Percentiles rank a stretch among this genome's conserved stretches.
Evolutionary conservation across 2,113 vertebrate genomes (phyloP).

Genomic region (Nettapus auritus): DNA sequence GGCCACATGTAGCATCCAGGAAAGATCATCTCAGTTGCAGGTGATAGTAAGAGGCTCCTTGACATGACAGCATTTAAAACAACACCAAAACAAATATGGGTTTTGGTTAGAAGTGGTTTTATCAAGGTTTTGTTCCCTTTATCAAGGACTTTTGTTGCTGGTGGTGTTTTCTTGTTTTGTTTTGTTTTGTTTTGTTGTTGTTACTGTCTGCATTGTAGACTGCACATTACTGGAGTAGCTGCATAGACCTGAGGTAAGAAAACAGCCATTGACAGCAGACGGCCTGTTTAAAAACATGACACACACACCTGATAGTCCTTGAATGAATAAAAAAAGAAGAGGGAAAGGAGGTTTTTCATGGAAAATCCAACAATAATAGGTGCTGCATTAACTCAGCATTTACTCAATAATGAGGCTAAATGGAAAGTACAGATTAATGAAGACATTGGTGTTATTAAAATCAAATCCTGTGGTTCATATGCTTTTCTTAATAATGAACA

Average conservation of each 20-base stretch:
- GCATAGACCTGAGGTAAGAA: conserved; percentile 61
- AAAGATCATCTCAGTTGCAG: conserved; percentile 85
- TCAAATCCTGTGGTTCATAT: conserved; percentile 91
- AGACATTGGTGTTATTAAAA: conserved; percentile 94
- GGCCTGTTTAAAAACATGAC: conserved; percentile 75
- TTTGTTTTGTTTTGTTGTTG: background rate
- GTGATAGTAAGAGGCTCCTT: conserved; percentile 80
- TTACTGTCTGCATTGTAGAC: conserved; percentile 13
- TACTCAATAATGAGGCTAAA: conserved; percentile 84
- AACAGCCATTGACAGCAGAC: conserved; percentile 64
- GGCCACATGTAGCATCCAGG: conserved; percentile 70
- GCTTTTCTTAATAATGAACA: conserved; percentile 92
- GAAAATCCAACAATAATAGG: conserved; percentile 79
- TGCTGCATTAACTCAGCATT: conserved; percentile 81
- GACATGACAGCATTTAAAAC: conserved; percentile 64
- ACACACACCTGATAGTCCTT: conserved; percentile 83
- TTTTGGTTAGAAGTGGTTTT: conserved; percentile 53
- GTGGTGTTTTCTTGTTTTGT: no score
- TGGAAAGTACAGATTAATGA: conserved; percentile 88
- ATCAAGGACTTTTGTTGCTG: no score
- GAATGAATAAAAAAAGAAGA: conserved; percentile 75
- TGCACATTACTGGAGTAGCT: background rate
- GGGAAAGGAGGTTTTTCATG: conserved; percentile 73
- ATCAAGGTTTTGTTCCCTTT: conserved; percentile 1
- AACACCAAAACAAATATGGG: conserved; percentile 65